Conservation (phyloP, 1,140 invertebrate species). For the Drosophila ercepeae region DNA sequence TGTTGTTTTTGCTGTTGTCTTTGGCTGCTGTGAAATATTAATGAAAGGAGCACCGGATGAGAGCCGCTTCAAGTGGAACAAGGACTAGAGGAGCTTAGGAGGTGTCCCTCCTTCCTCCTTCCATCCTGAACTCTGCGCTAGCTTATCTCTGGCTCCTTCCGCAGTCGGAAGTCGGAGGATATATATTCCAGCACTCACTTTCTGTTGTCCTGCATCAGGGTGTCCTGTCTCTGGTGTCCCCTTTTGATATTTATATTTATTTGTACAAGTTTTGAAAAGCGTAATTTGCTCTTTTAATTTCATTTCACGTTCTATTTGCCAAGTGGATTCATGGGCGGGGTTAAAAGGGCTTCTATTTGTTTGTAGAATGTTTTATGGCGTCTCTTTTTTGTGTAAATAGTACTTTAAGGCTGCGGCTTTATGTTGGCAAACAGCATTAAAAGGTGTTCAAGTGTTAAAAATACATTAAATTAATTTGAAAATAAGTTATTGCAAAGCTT, state of each 20-base stretch:
- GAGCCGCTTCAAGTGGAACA: constrained; percentile 27
- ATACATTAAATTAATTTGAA: neutral
- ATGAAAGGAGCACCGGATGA: constrained; percentile 56
- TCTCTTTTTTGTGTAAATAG: constrained; percentile 12
- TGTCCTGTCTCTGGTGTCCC: neutral
- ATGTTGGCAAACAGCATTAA: neutral
- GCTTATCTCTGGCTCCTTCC: constrained; percentile 25
- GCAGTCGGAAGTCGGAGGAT: constrained; percentile 12
- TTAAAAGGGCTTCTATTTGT: constrained; percentile 23
- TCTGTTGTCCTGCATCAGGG: neutral
- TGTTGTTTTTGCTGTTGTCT: constrained; percentile 18
- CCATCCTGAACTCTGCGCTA: neutral
- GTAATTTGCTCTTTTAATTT: constrained; percentile 77
- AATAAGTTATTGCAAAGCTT: neutral
- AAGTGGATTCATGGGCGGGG: constrained; percentile 2
- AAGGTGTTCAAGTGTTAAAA: neutral
- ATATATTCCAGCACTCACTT: neutral
- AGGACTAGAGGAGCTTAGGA: constrained; percentile 39
- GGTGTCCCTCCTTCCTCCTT: neutral
- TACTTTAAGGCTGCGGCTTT: constrained; percentile 2
- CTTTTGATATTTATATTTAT: constrained; percentile 66
- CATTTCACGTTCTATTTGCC: constrained; percentile 68
- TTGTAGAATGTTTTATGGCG: constrained; percentile 22
- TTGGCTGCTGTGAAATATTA: constrained; percentile 67
- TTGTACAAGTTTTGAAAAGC: constrained; percentile 53